Base-by-base conservation (phyloP, 2,888 invertebrate genomes). In the Adelognathus sp. region DNA sequence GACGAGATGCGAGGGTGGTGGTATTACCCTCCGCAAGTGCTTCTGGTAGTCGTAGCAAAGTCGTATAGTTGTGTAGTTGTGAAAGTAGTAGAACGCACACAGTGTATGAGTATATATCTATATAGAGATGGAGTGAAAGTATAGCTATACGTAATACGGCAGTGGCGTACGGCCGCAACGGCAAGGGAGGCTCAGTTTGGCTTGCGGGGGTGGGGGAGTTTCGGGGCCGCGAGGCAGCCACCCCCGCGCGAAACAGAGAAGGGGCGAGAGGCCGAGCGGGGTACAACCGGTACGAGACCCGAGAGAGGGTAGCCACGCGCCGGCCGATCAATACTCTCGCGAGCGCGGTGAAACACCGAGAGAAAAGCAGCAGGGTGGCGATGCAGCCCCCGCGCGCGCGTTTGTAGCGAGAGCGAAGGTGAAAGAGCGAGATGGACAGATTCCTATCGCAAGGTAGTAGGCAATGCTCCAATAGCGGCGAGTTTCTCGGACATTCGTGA, bases 181-280 rank as follows among this genome's bases (percentile, higher is more conserved):
- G 67, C 64, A 76, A 76, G 83, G 80, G 82, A 81, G 83, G 84
- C 80, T 82, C 81, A 71, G 83, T 87, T 85, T 79, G 82, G 85
- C 82, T 86, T 82, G 82, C 76, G 79, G 77, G 80, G 79, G 80
- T 78, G 82, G 83, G 80, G 81, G 18, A 46, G 82, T 80, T 86
- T 78, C 67, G 80, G 82, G 80, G 79, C 81, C 80, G 79, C 80
- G 84, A 81, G 77, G 69, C 67, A 75, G 60, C 76, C 81, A 81
- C 82, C 54, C 71, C 75, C 76, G 58, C 69, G n/a, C n/a, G n/a
- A n/a, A n/a, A n/a, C n/a, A 56, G 14, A 63, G 31, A 33, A 63
- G 73, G 77, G 77, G 67, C 56, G 72, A 58, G 72, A 60, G 56
- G 50, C 56, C n/a, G n/a, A n/a, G n/a, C n/a, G n/a, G n/a, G 54